A percentile compares a stretch with the other conserved stretches of the same genome.
Evolutionary conservation across 2,797 vertebrate genomes (phyloP).

Genomic region (Hypotaenidia okinawae): DNA sequence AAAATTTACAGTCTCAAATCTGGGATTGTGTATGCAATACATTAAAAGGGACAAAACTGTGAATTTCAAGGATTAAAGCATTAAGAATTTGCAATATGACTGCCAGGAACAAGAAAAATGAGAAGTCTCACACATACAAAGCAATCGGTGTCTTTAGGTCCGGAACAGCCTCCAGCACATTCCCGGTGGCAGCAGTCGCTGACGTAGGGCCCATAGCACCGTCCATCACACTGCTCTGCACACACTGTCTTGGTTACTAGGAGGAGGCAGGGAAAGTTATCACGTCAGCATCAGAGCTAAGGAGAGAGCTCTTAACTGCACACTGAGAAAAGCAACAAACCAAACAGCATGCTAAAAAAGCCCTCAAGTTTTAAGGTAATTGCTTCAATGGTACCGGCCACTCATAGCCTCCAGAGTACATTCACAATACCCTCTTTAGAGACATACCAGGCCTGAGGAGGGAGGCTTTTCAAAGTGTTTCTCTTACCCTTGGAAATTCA

Average conservation of each 20-base stretch:
- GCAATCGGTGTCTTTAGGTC: conserved; percentile 95
- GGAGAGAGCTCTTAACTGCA: background rate
- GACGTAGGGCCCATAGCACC: conserved; percentile 95
- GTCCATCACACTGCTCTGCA: conserved; percentile 95
- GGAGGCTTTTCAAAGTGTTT: background rate
- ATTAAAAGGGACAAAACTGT: background rate
- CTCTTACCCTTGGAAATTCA: background rate
- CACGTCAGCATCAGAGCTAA: background rate
- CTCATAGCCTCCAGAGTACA: background rate
- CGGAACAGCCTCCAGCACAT: conserved; percentile 93
- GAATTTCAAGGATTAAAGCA: background rate
- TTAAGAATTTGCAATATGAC: background rate
- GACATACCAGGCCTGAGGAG: rapidly evolving
- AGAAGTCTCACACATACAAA: conserved; percentile 80
- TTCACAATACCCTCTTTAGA: background rate
- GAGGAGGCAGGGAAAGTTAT: background rate
- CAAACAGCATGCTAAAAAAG: rapidly evolving
- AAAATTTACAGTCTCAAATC: conserved; percentile 13
- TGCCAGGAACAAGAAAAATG: background rate
- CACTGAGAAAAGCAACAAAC: background rate
- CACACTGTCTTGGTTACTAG: conserved; percentile 97
- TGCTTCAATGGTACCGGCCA: background rate
- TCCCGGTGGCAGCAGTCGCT: conserved; percentile 97
- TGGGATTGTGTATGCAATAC: background rate
- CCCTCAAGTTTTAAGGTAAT: background rate